Base-by-base conservation (phyloP, 1,140 invertebrate genomes). In the Anadara kagoshimensis region DNA sequence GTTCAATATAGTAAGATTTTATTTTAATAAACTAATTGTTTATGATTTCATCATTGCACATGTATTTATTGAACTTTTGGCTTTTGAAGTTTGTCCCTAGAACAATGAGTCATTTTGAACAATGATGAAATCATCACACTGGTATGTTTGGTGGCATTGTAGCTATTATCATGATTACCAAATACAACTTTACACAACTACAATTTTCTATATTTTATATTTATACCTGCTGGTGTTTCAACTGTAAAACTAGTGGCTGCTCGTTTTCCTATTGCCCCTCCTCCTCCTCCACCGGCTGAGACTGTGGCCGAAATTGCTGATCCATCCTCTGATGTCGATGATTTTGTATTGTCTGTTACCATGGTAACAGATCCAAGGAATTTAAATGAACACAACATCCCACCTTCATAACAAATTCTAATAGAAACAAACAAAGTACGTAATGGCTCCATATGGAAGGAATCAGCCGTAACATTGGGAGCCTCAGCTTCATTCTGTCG, bases 361-460 rank as follows among this genome's bases (percentile, higher is more conserved):
- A 72, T 53, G 5, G 61, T 58, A 10, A 65, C 53, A 14, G 69
- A 36, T 12, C 76, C 73, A 12, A 78, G 44, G 47, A 63, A 51
- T 53, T 71, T 75, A 61, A 64, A 64, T 14, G 69, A 64, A 59
- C 76, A 78, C 16, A 61, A 24, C 41, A 70, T 61, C 7, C 75
- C 78, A 36, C 29, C 29, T 49, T 76, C 74, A 61, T 76, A 77
- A 54, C 78, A 79, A 5, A 69, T 51, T 18, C 59, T 58, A 14
- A 73, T 62, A 18, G 51, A 69, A 16, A 67, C 26, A 47, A 79
- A 79, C 49, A 77, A 14, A 5, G 67, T 69, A 43, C 72, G 41
- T 1, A 70, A 70, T 16, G 75, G 75, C 22, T 73, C 75, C 70
- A 79, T 79, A 24, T 53, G 45, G 59, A 72, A 76, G 12, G 36